Conservation (phyloP, 2,888 invertebrate species). For the Tricholauxania praeusta region DNA sequence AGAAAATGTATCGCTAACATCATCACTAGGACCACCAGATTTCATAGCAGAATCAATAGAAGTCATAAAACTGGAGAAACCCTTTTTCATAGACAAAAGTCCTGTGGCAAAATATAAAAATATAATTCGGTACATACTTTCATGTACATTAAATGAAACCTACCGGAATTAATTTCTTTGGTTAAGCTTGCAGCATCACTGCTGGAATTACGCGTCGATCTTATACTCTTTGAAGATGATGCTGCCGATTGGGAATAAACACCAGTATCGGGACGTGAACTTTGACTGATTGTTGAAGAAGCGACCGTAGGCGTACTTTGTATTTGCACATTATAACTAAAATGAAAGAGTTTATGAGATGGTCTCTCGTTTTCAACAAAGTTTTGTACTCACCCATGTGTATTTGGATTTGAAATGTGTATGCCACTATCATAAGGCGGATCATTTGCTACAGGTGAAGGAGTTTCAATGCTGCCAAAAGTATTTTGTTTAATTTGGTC, state of each 20-base stretch:
- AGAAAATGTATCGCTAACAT: slow-evolving; percentile 80
- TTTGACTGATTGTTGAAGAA: slow-evolving; percentile 60
- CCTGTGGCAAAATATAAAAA: slow-evolving; percentile 66
- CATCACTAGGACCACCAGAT: slow-evolving; percentile 74
- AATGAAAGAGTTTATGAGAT: neutral
- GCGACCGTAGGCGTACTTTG: slow-evolving; percentile 63
- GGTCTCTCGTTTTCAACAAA: neutral
- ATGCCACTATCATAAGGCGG: slow-evolving; percentile 60
- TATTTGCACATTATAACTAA: slow-evolving; percentile 67
- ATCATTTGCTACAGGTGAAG: slow-evolving; percentile 66
- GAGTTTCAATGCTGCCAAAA: slow-evolving; percentile 66
- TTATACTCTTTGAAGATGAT: slow-evolving; percentile 66
- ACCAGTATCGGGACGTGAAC: slow-evolving; percentile 62
- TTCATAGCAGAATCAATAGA: slow-evolving; percentile 86
- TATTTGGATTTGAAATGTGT: slow-evolving; percentile 66
- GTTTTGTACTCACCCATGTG: slow-evolving; percentile 63
- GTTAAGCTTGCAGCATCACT: slow-evolving; percentile 62
- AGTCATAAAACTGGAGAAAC: slow-evolving; percentile 84
- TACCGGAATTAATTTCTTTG: slow-evolving; percentile 71
- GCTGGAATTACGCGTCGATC: slow-evolving; percentile 59
- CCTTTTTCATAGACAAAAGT: slow-evolving; percentile 84
- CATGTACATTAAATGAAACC: slow-evolving; percentile 19
- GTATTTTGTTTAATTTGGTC: slow-evolving; percentile 66
- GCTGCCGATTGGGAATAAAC: slow-evolving; percentile 56
- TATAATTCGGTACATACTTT: slow-evolving; percentile 10